Evolutionary conservation across 2,888 invertebrate genomes (phyloP), one percentile per base, ranked within the genome.

Genomic region (Aradus depressus): DNA sequence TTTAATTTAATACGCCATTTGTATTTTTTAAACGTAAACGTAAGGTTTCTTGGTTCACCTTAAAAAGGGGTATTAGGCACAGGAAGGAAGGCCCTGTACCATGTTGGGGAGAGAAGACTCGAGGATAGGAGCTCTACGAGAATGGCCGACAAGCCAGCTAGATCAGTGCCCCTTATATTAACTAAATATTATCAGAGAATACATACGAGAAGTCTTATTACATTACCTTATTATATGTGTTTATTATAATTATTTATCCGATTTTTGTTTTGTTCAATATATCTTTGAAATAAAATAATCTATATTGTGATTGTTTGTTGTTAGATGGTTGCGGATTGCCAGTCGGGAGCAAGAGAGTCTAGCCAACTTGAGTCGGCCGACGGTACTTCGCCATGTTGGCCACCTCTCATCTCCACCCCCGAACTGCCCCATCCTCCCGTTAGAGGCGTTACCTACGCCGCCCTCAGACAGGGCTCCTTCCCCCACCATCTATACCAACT

Each of bases 281-380:
- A 10, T 12, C 37, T 23, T 16, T n/a, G n/a, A n/a, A n/a, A n/a
- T n/a, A n/a, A n/a, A n/a, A n/a, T n/a, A n/a, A n/a, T n/a, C n/a
- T n/a, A n/a, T n/a, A n/a, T n/a, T n/a, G n/a, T n/a, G n/a, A n/a
- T n/a, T n/a, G n/a, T n/a, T n/a, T n/a, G n/a, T n/a, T n/a, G n/a
- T 12, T 28, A 56, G 56, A 21, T 57, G 57, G 57, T 21, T 57
- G 31, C 52, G 57, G 42, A 57, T 57, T 28, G 57, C 57, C 3
- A 47, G 53, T 19, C 38, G 49, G 19, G 57, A 57, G 38, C 38
- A 51, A 16, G 57, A 52, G 21, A 38, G 48, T 5, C 26, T 41
- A 2, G 57, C 57, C n/a, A 57, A 55, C 44, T 41, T 44, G n/a
- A 39, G 22, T 26, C 44, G 57, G 28, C 57, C 57, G 18, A 57